Percentiles rank a stretch among this genome's conserved stretches.
Conservation (phyloP, 2,797 vertebrate species). For the Cirrhinus molitorella region DNA sequence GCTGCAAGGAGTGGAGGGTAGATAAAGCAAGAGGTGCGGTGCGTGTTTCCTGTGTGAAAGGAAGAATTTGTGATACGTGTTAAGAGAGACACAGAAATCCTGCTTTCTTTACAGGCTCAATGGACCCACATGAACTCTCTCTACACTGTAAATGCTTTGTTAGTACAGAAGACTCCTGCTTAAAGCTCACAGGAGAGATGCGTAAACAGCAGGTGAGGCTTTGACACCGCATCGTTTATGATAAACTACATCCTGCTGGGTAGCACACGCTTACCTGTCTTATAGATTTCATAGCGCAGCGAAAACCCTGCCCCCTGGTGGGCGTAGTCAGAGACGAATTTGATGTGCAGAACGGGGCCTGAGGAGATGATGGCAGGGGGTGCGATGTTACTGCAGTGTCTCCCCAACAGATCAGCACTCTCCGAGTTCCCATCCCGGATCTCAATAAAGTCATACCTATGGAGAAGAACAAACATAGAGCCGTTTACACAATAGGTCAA, state of each 20-base stretch:
- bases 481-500: constrained; percentile 38
- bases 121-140: constrained; percentile 19
- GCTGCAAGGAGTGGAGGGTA: constrained; percentile 24
- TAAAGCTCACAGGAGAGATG: constrained; percentile 26
- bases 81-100: constrained; percentile 48
- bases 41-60: constrained; percentile 60
- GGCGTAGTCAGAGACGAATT: constrained; percentile 95
- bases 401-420: constrained; percentile 89
- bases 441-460: constrained; percentile 96
- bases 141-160: constrained; percentile 24
- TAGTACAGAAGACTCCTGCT: constrained; percentile 16
- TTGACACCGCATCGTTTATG: constrained; percentile 25
- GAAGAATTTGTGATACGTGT: constrained; percentile 46
- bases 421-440: constrained; percentile 93
- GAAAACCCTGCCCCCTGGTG: constrained; percentile 98
- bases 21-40: constrained; percentile 44
- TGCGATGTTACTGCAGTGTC: constrained; percentile 98
- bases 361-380: constrained; percentile 95
- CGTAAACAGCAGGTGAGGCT: constrained; percentile 25
- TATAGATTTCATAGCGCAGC: constrained; percentile 98
- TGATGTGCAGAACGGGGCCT: constrained; percentile 89
- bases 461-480: constrained; percentile 44
- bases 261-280: constrained; percentile 83
- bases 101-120: constrained; percentile 35
- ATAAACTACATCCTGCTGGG: constrained; percentile 24